Conservation (phyloP, 2,888 invertebrate genomes). For the Tiliacea aurago region DNA sequence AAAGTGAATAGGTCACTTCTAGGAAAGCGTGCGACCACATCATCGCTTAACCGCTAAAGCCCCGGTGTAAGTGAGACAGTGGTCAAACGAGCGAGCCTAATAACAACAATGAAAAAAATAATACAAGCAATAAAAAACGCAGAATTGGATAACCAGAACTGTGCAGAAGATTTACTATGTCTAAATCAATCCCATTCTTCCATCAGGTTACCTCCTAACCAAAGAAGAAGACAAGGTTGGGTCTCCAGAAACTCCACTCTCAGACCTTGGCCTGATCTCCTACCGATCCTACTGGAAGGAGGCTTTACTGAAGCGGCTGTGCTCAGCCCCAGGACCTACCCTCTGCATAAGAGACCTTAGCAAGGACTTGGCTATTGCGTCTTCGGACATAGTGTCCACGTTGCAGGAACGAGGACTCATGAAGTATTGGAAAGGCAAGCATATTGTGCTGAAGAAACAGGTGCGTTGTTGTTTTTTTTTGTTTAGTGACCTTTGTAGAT, state of each 20-base stretch:
- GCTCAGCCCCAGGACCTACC: conserved; percentile 96
- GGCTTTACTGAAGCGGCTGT: conserved; percentile 97
- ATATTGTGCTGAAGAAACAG: conserved; percentile 98
- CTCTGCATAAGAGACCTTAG: conserved; percentile 97
- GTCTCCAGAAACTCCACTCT: conserved; percentile 99
- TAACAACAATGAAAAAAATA: background rate
- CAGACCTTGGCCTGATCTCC: conserved; percentile 98
- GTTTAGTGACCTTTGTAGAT: background rate
- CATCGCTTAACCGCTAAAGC: too few relatives aligned
- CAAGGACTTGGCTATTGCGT: conserved; percentile 98
- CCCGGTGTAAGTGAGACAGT: too few relatives aligned
- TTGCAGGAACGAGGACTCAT: conserved; percentile 98
- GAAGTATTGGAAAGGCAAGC: conserved; percentile 99
- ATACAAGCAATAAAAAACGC: background rate
- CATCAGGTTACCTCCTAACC: conserved; percentile 97
- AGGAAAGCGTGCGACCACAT: background rate
- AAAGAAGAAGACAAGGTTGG: conserved; percentile 99
- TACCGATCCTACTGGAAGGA: conserved; percentile 99
- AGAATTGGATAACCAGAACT: background rate
- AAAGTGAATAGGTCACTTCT: background rate
- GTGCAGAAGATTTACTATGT: background rate
- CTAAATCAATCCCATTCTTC: conserved; percentile 5
- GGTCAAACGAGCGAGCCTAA: background rate
- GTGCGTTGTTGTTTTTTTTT: conserved; percentile 80
- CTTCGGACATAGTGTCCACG: conserved; percentile 99